phyloP scores from a whole-genome alignment of 2,113 vertebrate species.

The Triplophysa siluroides region DNA sequence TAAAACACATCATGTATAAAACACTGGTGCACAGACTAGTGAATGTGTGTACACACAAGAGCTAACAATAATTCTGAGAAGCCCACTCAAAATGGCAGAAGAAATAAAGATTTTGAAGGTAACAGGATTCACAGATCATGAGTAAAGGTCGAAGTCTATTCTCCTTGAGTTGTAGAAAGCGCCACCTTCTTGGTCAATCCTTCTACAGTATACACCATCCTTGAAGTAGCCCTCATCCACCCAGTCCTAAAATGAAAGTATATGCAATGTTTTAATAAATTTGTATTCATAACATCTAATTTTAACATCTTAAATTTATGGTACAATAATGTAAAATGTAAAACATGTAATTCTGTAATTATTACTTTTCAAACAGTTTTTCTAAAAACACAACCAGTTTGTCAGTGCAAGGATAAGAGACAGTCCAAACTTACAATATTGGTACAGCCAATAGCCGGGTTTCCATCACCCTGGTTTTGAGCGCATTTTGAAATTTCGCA shows the following conservation, averaged over 20 bases:
- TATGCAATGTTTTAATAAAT: background rate
- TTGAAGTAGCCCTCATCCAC: slow-evolving; percentile 88
- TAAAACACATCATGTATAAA: slow-evolving; percentile 48
- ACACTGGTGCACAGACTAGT: slow-evolving; percentile 3
- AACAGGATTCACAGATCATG: slow-evolving; percentile 58
- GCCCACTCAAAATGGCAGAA: background rate
- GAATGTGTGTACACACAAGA: background rate
- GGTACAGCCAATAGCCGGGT: no score
- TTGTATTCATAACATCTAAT: no score
- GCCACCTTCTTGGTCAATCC: slow-evolving; percentile 75
- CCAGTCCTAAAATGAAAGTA: slow-evolving; percentile 77
- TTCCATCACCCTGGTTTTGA: no score
- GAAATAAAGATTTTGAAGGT: slow-evolving; percentile 18
- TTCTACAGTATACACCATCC: slow-evolving; percentile 86
- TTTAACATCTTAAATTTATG: no score
- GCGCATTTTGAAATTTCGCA: no score
- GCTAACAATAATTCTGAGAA: background rate
- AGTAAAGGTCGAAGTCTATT: slow-evolving; percentile 88
- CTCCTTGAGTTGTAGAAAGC: slow-evolving; percentile 90
- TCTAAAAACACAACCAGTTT: no score
- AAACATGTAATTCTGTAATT: no score
- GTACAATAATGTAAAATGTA: no score
- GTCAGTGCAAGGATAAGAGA: no score
- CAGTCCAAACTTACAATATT: no score
- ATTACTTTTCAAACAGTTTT: no score